Conservation (phyloP, 2,888 invertebrate genomes). For the Oscheius sp. region DNA sequence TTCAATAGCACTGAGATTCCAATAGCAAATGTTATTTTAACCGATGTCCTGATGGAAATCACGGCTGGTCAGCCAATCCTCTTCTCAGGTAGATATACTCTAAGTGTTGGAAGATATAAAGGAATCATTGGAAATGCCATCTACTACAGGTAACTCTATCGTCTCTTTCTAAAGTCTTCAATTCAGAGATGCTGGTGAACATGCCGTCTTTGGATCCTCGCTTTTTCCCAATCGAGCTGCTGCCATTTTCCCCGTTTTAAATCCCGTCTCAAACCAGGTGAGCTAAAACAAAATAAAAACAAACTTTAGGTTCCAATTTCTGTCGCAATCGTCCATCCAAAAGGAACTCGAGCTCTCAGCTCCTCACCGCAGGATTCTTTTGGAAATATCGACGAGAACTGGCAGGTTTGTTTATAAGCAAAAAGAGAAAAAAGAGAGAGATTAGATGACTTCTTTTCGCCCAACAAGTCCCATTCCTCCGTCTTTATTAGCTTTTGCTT, state of each 20-base stretch:
- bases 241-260: constrained; percentile 41
- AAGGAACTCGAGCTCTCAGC: constrained; percentile 41
- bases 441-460: constrained; percentile 44
- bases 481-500: constrained; percentile 38
- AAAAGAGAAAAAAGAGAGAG: not conserved
- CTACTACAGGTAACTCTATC: constrained; percentile 42
- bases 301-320: constrained; percentile 34
- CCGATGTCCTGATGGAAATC: constrained; percentile 47
- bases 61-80: constrained; percentile 47
- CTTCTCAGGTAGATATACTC: constrained; percentile 48
- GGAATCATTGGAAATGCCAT: constrained; percentile 48
- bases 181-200: constrained; percentile 51
- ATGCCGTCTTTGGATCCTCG: constrained; percentile 48
- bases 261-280: constrained; percentile 34
- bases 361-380: constrained; percentile 33
- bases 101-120: constrained; percentile 49
- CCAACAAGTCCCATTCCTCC: constrained; percentile 41
- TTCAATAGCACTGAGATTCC: constrained; percentile 45
- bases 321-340: constrained; percentile 45
- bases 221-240: constrained; percentile 43
- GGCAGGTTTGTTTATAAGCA: constrained; percentile 37
- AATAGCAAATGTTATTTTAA: constrained; percentile 48
- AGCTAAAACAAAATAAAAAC: not conserved
- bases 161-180: not conserved
- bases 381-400: constrained; percentile 41